phyloP scores from a whole-genome alignment of 2,797 vertebrate genomes.

The Gambelia wislizenii region DNA sequence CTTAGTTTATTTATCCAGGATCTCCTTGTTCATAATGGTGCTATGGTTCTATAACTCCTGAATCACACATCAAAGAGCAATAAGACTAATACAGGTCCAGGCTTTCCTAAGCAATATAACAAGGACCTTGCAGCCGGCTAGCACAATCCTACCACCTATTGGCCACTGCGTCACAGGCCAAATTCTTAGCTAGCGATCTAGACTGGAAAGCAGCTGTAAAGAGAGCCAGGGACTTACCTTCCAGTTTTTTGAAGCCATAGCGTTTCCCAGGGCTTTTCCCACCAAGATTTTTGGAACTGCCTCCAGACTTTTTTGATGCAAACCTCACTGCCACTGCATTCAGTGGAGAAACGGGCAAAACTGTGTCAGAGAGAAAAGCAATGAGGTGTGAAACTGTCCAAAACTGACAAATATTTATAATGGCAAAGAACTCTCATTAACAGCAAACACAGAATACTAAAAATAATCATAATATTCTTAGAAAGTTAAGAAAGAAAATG shows the following conservation, averaged over 20 bases:
- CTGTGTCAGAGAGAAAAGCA: conserved; percentile 41
- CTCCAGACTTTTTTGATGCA: conserved; percentile 91
- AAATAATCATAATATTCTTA: not conserved
- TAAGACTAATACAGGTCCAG: conserved; percentile 8
- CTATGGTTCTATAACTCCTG: no score
- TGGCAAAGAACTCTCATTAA: not conserved
- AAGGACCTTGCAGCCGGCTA: not conserved
- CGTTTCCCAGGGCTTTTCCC: conserved; percentile 88
- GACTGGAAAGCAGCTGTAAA: not conserved
- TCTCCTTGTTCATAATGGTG: not conserved
- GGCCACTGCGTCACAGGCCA: fast-evolving
- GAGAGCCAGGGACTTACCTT: conserved; percentile 79
- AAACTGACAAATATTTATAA: not conserved
- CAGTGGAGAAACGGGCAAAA: conserved; percentile 65
- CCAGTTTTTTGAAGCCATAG: conserved; percentile 89
- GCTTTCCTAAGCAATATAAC: not conserved
- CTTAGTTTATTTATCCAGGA: not conserved
- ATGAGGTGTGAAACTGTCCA: not conserved
- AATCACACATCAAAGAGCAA: not conserved
- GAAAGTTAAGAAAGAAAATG: not conserved
- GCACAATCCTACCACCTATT: conserved; percentile 29
- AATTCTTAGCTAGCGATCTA: not conserved
- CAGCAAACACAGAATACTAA: not conserved
- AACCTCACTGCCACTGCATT: conserved; percentile 78
- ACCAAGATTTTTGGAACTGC: conserved; percentile 88